Evolutionary conservation across 2,888 invertebrate species (phyloP), one percentile per base, ranked within the genome.

Genomic region (Fragum fragum): DNA sequence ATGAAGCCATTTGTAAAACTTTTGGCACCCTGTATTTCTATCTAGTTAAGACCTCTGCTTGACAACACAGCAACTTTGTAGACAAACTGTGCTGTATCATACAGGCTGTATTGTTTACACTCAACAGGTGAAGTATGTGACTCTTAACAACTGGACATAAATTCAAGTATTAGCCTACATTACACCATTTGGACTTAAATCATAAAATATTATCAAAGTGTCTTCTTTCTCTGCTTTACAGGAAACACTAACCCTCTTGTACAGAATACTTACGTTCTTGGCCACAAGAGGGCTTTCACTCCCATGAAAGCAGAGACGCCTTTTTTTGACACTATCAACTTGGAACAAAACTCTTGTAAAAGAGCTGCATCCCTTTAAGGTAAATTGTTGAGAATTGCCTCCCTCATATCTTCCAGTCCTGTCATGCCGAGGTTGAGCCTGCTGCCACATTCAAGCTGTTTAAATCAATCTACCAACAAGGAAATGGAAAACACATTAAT

Each of bases 391-490:
- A 76, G 36, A 78, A 76, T 78, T 70, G 81, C 83, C 82, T 86
- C 85, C 85, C 83, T 87, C 84, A 82, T 81, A 79, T 81, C 79
- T 86, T 81, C 83, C 79, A 88, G 87, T 85, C 86, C 79, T 89
- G 91, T 91, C 91, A 91, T 91, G 91, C 91, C 91, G 91, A 79
- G 79, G 87, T 78, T 74, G 83, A 85, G 82, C 83, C 83, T 79
- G 71, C 87, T 81, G 79, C 85, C 80, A 76, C 79, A 83, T 86
- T 77, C 80, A 80, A 83, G 86, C 79, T 83, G 80, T 81, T 83
- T 79, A 76, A 83, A 86, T 83, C 81, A 86, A 86, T 83, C 86
- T 86, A 83, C 63, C 72, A 79, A 86, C 81, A 86, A 86, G 83
- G 83, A 86, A 86, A 81, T 69, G 76, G 76, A 79, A 79, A 79